Conservation (phyloP, 2,797 vertebrate species). For the Danio kyathit region DNA sequence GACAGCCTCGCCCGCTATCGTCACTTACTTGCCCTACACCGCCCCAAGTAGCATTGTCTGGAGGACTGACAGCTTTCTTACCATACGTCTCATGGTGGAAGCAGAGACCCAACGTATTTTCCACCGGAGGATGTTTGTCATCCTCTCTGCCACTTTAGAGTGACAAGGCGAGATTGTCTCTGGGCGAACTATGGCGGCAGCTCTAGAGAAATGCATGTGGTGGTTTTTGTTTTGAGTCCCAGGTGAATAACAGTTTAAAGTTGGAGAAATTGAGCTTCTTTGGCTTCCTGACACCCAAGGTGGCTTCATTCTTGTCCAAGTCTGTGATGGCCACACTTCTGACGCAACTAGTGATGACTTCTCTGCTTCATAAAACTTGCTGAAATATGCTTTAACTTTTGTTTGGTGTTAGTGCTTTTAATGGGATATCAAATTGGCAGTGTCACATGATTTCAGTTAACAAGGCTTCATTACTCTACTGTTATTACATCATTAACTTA, state of each 20-base stretch:
- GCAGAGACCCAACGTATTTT: constrained; percentile 68
- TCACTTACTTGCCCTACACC: constrained; percentile 54
- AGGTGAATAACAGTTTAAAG: constrained; percentile 11
- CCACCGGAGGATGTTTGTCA: constrained; percentile 77
- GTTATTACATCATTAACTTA: too few species aligned
- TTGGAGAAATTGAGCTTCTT: not conserved
- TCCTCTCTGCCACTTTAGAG: constrained; percentile 75
- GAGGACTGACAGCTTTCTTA: constrained; percentile 74
- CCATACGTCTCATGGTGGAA: constrained; percentile 70
- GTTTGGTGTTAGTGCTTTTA: too few species aligned
- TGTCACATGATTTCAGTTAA: too few species aligned
- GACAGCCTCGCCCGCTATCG: constrained; percentile 67
- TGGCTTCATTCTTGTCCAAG: too few species aligned
- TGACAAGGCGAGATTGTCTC: constrained; percentile 71
- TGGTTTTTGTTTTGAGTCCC: not conserved
- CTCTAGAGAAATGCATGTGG: constrained; percentile 18
- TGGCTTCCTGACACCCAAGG: not conserved
- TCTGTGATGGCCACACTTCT: too few species aligned
- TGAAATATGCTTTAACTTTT: too few species aligned
- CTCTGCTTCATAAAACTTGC: too few species aligned
- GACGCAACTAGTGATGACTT: too few species aligned
- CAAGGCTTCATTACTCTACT: too few species aligned
- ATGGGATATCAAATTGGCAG: too few species aligned
- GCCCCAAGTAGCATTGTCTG: constrained; percentile 72
- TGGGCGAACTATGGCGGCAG: not conserved